Conservation (phyloP, 2,888 invertebrate species). For the Lithophane semibrunnea region DNA sequence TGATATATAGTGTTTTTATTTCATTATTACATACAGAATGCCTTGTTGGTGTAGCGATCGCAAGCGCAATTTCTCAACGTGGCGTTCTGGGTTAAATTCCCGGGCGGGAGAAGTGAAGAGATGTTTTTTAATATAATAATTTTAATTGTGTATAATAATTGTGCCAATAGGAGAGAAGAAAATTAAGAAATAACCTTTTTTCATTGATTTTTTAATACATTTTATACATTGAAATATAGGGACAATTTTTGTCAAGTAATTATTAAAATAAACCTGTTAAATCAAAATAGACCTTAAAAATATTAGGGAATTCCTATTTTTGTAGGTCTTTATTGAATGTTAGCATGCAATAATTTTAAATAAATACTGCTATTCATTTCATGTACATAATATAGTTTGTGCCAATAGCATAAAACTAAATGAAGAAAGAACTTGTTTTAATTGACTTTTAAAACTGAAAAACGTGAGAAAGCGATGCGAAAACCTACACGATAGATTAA, state of each 20-base stretch:
- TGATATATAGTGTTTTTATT: constrained; percentile 22
- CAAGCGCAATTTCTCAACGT: background rate
- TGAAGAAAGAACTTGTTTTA: background rate
- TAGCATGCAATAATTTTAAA: background rate
- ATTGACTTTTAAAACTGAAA: background rate
- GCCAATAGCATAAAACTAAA: background rate
- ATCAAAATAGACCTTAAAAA: no score
- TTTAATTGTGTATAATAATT: background rate
- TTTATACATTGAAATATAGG: no score
- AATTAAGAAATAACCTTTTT: background rate
- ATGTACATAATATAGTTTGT: background rate
- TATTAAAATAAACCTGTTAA: no score
- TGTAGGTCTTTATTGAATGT: no score
- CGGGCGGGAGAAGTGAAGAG: background rate
- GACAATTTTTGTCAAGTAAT: no score
- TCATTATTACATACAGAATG: background rate
- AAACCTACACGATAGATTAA: no score
- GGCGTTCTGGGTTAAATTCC: background rate
- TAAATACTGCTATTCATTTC: background rate
- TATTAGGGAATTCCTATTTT: no score
- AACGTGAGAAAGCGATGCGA: background rate
- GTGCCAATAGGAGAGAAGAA: background rate
- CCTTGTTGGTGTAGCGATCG: background rate
- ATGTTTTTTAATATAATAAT: no score
- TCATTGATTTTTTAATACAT: background rate